Conservation (phyloP, 92 coral and sea anemone species). For the Epizoanthus scotinus region DNA sequence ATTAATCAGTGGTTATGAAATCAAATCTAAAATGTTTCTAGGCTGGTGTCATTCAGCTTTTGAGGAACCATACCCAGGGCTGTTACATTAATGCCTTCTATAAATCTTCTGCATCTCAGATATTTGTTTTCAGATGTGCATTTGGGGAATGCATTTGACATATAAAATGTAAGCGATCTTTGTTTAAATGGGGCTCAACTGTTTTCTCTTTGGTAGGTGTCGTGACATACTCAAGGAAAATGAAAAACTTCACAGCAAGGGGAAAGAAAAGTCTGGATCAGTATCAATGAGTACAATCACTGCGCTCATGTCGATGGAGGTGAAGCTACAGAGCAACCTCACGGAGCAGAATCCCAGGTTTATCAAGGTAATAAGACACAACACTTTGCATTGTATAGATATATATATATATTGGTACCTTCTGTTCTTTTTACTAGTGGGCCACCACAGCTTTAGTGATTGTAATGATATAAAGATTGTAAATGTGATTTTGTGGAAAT, state of each 20-base stretch:
- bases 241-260: slow-evolving; percentile 58
- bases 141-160: background rate
- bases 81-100: too few species aligned
- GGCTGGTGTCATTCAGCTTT: too few species aligned
- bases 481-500: too few species aligned
- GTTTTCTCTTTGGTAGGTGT: slow-evolving; percentile 55
- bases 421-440: too few species aligned
- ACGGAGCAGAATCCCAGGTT: slow-evolving; percentile 95
- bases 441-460: too few species aligned
- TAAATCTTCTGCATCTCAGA: background rate
- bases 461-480: too few species aligned
- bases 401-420: too few species aligned
- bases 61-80: too few species aligned
- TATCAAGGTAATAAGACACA: slow-evolving; percentile 71
- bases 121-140: background rate
- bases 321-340: slow-evolving; percentile 87
- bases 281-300: slow-evolving; percentile 80
- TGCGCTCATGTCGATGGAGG: slow-evolving; percentile 95
- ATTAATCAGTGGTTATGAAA: too few species aligned
- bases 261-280: slow-evolving; percentile 64
- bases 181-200: too few species aligned
- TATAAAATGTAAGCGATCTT: too few species aligned
- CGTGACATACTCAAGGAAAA: slow-evolving; percentile 65
- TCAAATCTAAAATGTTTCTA: too few species aligned
- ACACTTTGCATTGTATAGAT: background rate